Evolutionary conservation across 2,888 invertebrate species (phyloP).

Genomic region (Xiphydria camelus): DNA sequence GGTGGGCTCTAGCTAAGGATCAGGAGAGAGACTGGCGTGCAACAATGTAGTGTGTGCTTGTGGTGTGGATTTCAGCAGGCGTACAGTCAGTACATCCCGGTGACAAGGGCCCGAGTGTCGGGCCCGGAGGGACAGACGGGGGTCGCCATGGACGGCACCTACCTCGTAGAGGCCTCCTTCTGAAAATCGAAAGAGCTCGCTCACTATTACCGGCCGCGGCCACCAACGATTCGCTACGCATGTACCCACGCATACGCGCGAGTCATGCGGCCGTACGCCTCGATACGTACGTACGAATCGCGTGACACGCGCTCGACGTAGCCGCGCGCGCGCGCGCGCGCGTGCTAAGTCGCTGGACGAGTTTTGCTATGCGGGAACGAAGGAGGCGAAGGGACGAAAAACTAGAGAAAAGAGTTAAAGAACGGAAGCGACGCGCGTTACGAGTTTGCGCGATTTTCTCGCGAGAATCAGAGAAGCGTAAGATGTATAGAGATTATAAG

Average conservation of each 20-base stretch:
- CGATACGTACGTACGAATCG: no score
- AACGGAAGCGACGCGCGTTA: no score
- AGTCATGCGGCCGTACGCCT: no score
- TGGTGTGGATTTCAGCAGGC: slow-evolving; percentile 70
- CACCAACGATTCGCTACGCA: no score
- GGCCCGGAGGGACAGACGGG: slow-evolving; percentile 69
- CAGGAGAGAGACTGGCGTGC: slow-evolving; percentile 52
- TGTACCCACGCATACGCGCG: no score
- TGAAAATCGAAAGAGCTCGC: slow-evolving; percentile 58
- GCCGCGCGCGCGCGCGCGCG: slow-evolving; percentile 8
- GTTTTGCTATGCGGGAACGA: no score
- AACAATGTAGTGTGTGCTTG: slow-evolving; percentile 58
- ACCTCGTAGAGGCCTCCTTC: slow-evolving; percentile 84
- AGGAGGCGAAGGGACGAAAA: background rate
- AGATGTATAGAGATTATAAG: no score
- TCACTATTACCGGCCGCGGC: no score
- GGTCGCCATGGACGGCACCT: slow-evolving; percentile 82
- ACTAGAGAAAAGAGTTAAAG: slow-evolving; percentile 12
- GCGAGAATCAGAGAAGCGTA: no score
- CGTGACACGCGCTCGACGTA: no score
- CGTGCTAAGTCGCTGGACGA: no score
- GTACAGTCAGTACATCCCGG: slow-evolving; percentile 86
- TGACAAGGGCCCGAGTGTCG: slow-evolving; percentile 77
- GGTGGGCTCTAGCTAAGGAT: background rate
- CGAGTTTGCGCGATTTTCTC: no score